Base-by-base conservation (phyloP, 1,140 invertebrate species). In the Branchinecta lynchi region DNA sequence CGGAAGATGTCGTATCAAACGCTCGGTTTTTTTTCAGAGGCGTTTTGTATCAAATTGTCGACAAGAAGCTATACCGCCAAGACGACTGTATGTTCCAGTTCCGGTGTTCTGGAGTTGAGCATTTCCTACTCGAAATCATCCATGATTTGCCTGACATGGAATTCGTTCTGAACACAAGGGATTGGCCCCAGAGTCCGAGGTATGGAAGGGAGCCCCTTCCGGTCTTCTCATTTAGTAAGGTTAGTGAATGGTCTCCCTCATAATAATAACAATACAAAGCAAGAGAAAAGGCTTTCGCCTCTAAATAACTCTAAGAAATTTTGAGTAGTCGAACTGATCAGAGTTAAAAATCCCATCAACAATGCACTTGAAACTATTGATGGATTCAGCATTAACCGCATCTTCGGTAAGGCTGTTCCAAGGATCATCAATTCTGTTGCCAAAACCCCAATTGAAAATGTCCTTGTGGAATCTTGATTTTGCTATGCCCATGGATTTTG, bases 151-250 rank as follows among this genome's bases (percentile, higher is more conserved):
- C 89, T 6, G 84, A 98, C 77, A 86, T 89, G 81, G 93, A 97
- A 77, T 79, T 97, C 67, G 81, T 93, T 45, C 79, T 98, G 2
- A 98, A 98, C 77, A 89, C 88, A 0, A 82, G 90, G 71, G 94
- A 98, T 78, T 96, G 90, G 86, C 94, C 95, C 15, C 92, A 96
- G 81, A 82, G 89, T 7, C 83, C 83, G 71, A 82, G 80, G 73
- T 77, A 82, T 70, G 86, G 84, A 79, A 81, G 83, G 3, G 78
- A 82, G 72, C 81, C 83, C 43, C 75, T 86, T 46, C 94, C 94
- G 21, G 82, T 97, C 43, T 91, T 97, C 77, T 97, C 93, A 8
- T 97, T 98, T 76, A 97, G 93, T 78, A 97, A 96, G 84, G 88
- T 89, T 76, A 76, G 75, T 68, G 43, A 73, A 65, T 15, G 65